These are phyloP conservation scores for Pheucticus melanocephalus DNA, from an alignment of 2,113 vertebrate genomes.

Conservation along the genomic window DNA sequence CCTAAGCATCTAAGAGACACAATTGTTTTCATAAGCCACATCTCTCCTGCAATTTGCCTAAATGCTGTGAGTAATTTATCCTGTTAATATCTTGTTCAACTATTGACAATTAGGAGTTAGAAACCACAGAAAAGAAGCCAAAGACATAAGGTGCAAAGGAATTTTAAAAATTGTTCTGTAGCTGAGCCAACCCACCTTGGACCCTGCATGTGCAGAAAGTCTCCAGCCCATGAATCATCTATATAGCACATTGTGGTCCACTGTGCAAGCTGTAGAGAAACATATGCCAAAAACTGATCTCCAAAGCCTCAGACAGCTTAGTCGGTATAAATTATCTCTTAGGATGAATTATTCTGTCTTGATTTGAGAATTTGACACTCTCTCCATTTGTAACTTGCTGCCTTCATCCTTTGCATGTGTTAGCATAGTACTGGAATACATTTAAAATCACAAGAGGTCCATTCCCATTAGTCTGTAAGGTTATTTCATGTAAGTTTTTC, in stretches of 20 bases:
- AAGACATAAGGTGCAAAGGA: background rate
- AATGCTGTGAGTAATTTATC: background rate
- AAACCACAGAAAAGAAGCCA: background rate
- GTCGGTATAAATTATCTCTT: conserved; percentile 35
- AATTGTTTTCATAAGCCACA: background rate
- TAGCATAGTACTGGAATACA: background rate
- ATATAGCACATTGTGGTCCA: background rate
- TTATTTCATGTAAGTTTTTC: background rate
- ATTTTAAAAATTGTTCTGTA: conserved; percentile 18
- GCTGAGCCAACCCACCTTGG: background rate
- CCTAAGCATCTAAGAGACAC: background rate
- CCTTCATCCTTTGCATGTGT: conserved; percentile 1
- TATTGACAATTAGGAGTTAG: background rate
- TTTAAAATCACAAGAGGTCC: conserved; percentile 29
- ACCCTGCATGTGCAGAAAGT: background rate
- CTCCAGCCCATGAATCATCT: conserved; percentile 40
- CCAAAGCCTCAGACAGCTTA: conserved; percentile 39
- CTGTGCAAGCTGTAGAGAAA: background rate
- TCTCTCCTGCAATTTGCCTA: background rate
- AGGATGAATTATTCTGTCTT: conserved; percentile 46
- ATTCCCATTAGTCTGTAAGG: background rate
- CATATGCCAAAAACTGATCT: conserved; percentile 7
- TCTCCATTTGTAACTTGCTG: conserved; percentile 14
- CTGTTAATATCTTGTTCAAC: background rate
- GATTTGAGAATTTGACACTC: background rate